Conservation (phyloP, 2,888 invertebrate species). For the Apodemia duryi region DNA sequence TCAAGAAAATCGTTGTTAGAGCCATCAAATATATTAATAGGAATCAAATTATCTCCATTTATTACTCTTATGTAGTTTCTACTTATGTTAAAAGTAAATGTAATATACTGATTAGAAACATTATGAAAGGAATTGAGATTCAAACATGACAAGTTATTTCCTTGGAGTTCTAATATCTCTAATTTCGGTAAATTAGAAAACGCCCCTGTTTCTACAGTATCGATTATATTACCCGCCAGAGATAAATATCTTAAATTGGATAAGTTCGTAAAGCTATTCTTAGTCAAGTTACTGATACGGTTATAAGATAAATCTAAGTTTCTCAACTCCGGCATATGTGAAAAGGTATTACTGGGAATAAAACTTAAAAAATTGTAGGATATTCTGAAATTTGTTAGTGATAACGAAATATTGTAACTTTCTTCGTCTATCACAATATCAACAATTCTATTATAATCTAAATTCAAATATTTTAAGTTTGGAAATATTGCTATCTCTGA, state of each 20-base stretch:
- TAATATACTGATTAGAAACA: conserved; percentile 81
- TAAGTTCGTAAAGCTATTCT: conserved; percentile 87
- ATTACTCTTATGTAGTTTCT: conserved; percentile 80
- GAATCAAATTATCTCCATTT: conserved; percentile 73
- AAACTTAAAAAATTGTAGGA: conserved; percentile 88
- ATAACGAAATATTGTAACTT: conserved; percentile 83
- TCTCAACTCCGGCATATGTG: conserved; percentile 84
- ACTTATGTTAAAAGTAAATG: conserved; percentile 88
- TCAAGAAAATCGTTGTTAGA: conserved; percentile 83
- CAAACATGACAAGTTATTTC: conserved; percentile 85
- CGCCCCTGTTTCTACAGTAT: conserved; percentile 84
- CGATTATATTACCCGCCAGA: conserved; percentile 89
- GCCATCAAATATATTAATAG: conserved; percentile 84
- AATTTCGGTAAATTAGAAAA: conserved; percentile 88
- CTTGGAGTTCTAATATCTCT: conserved; percentile 88
- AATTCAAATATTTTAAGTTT: conserved; percentile 88
- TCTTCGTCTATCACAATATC: conserved; percentile 84
- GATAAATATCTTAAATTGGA: conserved; percentile 89
- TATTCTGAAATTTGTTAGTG: conserved; percentile 87
- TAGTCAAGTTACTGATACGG: conserved; percentile 84
- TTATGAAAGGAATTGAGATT: conserved; percentile 84
- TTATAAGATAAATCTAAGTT: conserved; percentile 90
- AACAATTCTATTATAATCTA: conserved; percentile 91
- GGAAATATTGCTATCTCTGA: conserved; percentile 85
- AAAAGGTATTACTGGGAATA: conserved; percentile 85